Evolutionary conservation across 2,888 invertebrate genomes (phyloP), one percentile per base, ranked within the genome.

Genomic region (Luperina nickerlii): DNA sequence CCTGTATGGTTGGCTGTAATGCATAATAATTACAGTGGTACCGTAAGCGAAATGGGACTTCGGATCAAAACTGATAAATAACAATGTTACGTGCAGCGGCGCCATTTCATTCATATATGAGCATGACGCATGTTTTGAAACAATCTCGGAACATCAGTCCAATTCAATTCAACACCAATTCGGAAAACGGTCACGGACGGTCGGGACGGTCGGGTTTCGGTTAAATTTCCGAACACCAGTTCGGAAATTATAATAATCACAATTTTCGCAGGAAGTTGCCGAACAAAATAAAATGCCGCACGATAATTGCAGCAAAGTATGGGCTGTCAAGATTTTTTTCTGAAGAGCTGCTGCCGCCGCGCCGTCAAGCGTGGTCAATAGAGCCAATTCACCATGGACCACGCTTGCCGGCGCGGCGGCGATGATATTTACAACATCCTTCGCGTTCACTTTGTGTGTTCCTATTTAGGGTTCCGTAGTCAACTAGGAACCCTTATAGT

Each of bases 291-390:
- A 66, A 54, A 32, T 24, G 27, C n/a, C 8, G 24, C 18, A 8
- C 20, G 18, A 66, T 72, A n/a, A 81, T 60, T 66, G 65, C 38
- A 51, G 48, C 8, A 32, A 45, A 57, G 72, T 80, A 80, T 57
- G 1, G 13, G 27, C 15, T 38, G 15, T 27, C 9, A 32, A 70
- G 32, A 57, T 45, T 18, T 32, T 4, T 69, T 69, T 48, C 27
- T 13, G 27, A 27, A 2, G 48, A 32, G 27, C n/a, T 48, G 32
- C 27, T 60, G 45, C 13, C n/a, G 20, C 15, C 20, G 15, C 13
- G 27, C 24, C 78, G 24, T 4, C 63, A 27, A n/a, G 15, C 27
- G 15, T 42, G n/a, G 0, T 32, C 24, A 15, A 7, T 11, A 8
- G 6, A 24, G 18, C 57, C 24, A 57, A 4, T 11, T 24, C 24